Percentiles rank a stretch among this genome's conserved stretches.
These are phyloP conservation scores for Lagopus muta DNA, from an alignment of 2,113 vertebrate species.

Conservation along the genomic window DNA sequence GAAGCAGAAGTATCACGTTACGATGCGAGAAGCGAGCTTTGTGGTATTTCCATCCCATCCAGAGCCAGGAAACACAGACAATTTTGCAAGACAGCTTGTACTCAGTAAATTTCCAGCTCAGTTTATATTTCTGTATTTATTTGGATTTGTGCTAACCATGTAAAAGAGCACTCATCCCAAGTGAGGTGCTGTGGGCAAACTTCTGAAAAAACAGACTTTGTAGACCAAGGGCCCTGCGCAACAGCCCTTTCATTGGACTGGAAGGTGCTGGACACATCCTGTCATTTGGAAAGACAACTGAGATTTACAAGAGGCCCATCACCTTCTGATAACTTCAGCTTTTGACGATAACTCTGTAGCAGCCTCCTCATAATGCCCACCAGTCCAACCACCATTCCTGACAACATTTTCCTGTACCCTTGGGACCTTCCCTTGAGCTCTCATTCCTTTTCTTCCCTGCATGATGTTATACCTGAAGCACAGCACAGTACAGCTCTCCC, in stretches of 20 bases:
- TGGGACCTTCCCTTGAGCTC: not conserved
- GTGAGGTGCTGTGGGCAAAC: not conserved
- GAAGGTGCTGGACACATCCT: not conserved
- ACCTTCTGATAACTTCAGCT: not conserved
- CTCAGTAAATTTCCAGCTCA: constrained; percentile 65
- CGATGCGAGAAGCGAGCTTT: constrained; percentile 30
- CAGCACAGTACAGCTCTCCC: not conserved
- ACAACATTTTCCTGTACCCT: not conserved
- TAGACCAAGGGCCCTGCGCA: not conserved
- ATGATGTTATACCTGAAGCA: not conserved
- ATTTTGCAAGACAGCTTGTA: constrained; percentile 63
- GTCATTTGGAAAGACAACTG: not conserved
- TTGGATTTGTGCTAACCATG: constrained; percentile 27
- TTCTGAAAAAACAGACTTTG: not conserved
- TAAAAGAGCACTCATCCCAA: constrained; percentile 31
- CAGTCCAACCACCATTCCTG: not conserved
- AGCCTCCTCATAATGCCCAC: not conserved
- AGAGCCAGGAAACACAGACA: constrained; percentile 64
- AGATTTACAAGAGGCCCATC: not conserved
- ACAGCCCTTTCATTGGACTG: not conserved
- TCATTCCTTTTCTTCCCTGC: not conserved
- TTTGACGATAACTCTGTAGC: not conserved
- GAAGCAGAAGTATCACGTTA: constrained; percentile 61
- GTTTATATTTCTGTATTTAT: constrained; percentile 62
- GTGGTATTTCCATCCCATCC: constrained; percentile 60